These are phyloP conservation scores for Auanema freiburgensis DNA, from an alignment of 2,888 invertebrate species.

Conservation along the genomic window DNA sequence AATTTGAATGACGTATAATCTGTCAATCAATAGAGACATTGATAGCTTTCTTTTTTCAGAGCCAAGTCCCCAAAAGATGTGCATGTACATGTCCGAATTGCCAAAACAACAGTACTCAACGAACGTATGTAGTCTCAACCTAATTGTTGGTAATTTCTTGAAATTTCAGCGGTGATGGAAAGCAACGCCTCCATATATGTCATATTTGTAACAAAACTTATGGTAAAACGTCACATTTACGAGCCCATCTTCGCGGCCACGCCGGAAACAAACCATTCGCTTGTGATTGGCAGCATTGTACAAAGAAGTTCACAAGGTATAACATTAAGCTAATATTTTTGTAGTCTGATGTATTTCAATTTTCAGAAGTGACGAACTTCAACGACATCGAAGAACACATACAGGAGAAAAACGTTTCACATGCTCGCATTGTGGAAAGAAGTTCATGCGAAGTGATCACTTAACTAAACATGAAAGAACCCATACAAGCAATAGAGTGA, in stretches of 20 bases:
- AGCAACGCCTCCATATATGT: slow-evolving; percentile 57
- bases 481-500: slow-evolving; percentile 34
- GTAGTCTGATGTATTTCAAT: not conserved
- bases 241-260: slow-evolving; percentile 45
- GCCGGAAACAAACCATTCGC: slow-evolving; percentile 63
- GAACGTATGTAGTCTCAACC: slow-evolving; percentile 28
- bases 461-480: slow-evolving; percentile 61
- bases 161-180: slow-evolving; percentile 45
- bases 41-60: slow-evolving; percentile 18
- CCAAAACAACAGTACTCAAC: slow-evolving; percentile 43
- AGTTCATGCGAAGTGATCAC: slow-evolving; percentile 63
- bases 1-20: slow-evolving; percentile 20
- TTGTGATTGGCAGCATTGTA: slow-evolving; percentile 60
- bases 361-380: slow-evolving; percentile 59
- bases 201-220: slow-evolving; percentile 61
- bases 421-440: slow-evolving; percentile 56
- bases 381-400: slow-evolving; percentile 61
- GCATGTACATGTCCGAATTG: slow-evolving; percentile 98
- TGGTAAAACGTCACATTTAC: slow-evolving; percentile 42
- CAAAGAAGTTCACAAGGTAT: slow-evolving; percentile 59
- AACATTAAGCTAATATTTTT: not conserved
- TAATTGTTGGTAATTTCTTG: slow-evolving; percentile 1
- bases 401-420: slow-evolving; percentile 62
- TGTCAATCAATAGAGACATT: not conserved
- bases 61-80: slow-evolving; percentile 71